phyloP scores from a whole-genome alignment of 2,888 invertebrate species.

The Seira sanloemensis region DNA sequence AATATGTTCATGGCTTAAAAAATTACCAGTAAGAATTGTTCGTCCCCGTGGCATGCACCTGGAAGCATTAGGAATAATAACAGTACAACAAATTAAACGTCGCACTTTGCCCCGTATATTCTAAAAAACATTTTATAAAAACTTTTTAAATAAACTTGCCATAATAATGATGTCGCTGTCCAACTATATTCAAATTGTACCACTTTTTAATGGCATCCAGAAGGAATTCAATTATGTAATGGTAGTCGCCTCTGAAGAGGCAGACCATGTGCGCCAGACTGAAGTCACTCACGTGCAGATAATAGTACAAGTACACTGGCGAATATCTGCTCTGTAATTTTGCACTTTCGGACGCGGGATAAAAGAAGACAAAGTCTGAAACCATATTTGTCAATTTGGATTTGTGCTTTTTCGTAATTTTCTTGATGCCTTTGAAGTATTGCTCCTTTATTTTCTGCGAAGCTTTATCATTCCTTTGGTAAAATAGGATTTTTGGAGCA shows the following conservation, averaged over 20 bases:
- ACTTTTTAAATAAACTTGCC: too few species aligned
- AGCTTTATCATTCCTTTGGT: constrained; percentile 46
- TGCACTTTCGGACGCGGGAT: constrained; percentile 47
- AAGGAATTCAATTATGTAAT: constrained; percentile 56
- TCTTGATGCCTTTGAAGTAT: constrained; percentile 59
- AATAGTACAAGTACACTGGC: constrained; percentile 63
- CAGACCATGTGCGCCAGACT: constrained; percentile 60
- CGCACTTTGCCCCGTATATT: neutral
- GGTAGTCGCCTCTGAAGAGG: constrained; percentile 57
- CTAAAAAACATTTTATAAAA: neutral
- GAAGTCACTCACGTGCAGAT: constrained; percentile 59
- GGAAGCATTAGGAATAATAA: neutral
- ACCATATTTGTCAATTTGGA: constrained; percentile 55
- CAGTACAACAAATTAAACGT: too few species aligned
- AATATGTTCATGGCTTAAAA: neutral
- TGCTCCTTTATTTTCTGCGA: constrained; percentile 47
- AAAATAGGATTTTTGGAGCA: constrained; percentile 50
- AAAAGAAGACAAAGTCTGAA: constrained; percentile 60
- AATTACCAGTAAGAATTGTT: constrained; percentile 47
- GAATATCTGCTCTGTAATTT: constrained; percentile 52
- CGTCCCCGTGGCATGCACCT: constrained; percentile 65
- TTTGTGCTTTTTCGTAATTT: constrained; percentile 43
- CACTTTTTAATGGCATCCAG: constrained; percentile 45
- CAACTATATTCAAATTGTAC: constrained; percentile 57
- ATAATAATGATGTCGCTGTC: constrained; percentile 42